phyloP scores from a whole-genome alignment of 2,113 vertebrate genomes.

The Recurvirostra avosetta region DNA sequence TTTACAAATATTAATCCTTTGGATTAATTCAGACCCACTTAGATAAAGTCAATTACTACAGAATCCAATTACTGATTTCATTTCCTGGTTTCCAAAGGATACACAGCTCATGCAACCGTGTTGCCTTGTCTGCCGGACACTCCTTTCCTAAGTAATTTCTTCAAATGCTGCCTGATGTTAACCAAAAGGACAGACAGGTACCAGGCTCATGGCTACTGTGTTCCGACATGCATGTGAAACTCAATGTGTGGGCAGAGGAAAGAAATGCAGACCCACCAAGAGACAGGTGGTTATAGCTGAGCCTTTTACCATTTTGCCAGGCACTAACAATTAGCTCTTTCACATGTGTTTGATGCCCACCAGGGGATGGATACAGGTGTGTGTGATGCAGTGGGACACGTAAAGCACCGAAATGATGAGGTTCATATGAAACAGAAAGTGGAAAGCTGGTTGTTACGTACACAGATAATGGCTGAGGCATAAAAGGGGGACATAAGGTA shows the following conservation, averaged over 20 bases:
- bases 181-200: background rate
- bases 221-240: background rate
- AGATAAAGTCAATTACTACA: background rate
- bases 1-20: background rate
- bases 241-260: background rate
- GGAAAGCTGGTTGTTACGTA: background rate
- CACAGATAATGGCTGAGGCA: background rate
- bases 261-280: background rate
- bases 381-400: background rate
- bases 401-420: background rate
- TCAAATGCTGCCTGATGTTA: background rate
- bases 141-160: background rate
- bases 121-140: background rate
- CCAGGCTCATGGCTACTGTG: background rate
- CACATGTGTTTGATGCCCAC: background rate
- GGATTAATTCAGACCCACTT: background rate
- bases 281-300: background rate
- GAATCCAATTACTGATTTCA: background rate
- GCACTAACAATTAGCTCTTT: background rate
- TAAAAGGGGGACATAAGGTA: background rate
- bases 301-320: background rate
- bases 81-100: constrained; percentile 7
- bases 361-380: background rate
- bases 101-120: background rate
- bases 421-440: background rate